These are phyloP conservation scores for Eupsilia transversa DNA, from an alignment of 2,888 invertebrate species.

Conservation along the genomic window DNA sequence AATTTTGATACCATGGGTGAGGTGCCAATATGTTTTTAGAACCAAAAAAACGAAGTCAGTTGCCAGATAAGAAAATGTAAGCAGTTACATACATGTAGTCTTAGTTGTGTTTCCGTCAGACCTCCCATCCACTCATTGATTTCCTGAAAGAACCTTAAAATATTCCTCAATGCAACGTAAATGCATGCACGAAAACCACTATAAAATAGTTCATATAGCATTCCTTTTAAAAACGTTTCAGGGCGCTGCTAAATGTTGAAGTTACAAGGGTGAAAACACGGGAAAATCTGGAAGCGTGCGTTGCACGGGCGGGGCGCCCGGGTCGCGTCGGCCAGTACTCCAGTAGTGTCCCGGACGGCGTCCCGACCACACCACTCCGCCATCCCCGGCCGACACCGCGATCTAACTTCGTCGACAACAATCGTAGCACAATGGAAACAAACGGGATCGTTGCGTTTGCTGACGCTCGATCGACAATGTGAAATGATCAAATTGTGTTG, in stretches of 20 bases:
- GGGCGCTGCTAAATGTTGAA: conserved; percentile 69
- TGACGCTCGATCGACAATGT: conserved; percentile 75
- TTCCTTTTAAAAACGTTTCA: conserved; percentile 60
- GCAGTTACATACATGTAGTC: background rate
- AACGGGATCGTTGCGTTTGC: conserved; percentile 74
- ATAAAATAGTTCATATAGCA: conserved; percentile 35
- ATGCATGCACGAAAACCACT: conserved; percentile 11
- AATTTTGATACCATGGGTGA: background rate
- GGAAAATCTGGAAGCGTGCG: conserved; percentile 63
- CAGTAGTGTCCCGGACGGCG: conserved; percentile 80
- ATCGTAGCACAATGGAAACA: conserved; percentile 75
- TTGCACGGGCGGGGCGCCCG: conserved; percentile 69
- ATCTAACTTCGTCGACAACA: conserved; percentile 72
- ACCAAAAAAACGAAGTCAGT: background rate
- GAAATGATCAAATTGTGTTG: conserved; percentile 73
- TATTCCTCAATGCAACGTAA: background rate
- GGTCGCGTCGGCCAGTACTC: conserved; percentile 60
- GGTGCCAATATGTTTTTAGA: background rate
- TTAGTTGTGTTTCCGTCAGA: background rate
- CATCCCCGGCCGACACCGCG: conserved; percentile 58
- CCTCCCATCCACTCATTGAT: background rate
- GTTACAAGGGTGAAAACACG: conserved; percentile 74
- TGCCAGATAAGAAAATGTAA: background rate
- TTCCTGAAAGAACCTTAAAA: background rate
- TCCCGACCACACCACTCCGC: conserved; percentile 63